phyloP scores from a whole-genome alignment of 2,113 vertebrate genomes.

The Pseudopodoces humilis region DNA sequence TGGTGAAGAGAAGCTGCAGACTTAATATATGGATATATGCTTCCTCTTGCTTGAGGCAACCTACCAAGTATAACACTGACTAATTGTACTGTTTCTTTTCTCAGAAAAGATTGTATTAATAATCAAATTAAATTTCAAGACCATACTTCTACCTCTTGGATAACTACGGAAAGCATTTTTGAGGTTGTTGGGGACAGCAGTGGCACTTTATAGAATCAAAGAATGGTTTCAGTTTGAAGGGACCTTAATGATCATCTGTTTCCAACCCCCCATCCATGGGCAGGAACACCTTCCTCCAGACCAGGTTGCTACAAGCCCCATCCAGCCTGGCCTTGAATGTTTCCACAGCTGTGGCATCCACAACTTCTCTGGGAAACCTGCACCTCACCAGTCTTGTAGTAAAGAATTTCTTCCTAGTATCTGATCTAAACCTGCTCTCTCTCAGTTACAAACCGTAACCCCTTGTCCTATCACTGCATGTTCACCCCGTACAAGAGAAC shows the following conservation, averaged over 20 bases:
- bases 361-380: neutral
- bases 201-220: neutral
- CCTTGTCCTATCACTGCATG: neutral
- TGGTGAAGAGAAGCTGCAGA: neutral
- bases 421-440: neutral
- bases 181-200: neutral
- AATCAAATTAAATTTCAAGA: neutral
- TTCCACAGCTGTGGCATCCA: neutral
- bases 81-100: neutral
- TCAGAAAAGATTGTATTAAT: neutral
- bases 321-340: neutral
- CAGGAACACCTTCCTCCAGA: neutral
- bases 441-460: neutral
- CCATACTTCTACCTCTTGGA: neutral
- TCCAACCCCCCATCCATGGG: neutral
- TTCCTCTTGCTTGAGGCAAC: neutral
- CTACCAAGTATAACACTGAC: neutral
- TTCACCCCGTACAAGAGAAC: neutral
- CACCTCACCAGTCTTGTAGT: neutral
- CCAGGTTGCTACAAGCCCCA: neutral
- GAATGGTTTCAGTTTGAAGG: neutral
- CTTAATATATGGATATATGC: neutral
- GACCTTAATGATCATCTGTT: neutral
- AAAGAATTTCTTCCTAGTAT: neutral
- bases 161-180: neutral